Conservation (phyloP, 92 coral and sea anemone genomes). For the Montipora capitata region DNA sequence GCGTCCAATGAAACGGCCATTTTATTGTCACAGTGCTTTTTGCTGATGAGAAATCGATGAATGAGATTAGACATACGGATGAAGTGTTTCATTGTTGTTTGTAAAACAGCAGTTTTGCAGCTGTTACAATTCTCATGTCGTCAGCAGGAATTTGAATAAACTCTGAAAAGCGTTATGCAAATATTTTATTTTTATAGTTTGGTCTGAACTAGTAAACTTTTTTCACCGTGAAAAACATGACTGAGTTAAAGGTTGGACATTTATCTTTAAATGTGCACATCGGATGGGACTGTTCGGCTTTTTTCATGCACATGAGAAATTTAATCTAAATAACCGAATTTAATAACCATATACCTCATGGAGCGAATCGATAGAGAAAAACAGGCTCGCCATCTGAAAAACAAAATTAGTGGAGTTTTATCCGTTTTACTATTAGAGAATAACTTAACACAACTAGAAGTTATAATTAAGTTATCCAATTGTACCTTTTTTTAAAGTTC, state of each 20-base stretch:
- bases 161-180: constrained; percentile 34
- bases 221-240: too few species aligned
- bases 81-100: constrained; percentile 65
- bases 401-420: constrained; percentile 24
- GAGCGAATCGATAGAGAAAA: too few species aligned
- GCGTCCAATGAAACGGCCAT: constrained; percentile 33
- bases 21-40: constrained; percentile 34
- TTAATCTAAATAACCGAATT: not conserved
- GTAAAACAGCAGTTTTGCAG: constrained; percentile 75
- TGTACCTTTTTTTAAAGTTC: too few species aligned
- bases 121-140: constrained; percentile 81
- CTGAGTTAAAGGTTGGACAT: not conserved
- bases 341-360: too few species aligned
- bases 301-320: not conserved
- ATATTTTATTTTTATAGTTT: constrained; percentile 8
- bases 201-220: too few species aligned
- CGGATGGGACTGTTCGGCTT: too few species aligned
- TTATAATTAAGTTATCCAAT: too few species aligned
- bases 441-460: too few species aligned
- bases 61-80: constrained; percentile 52
- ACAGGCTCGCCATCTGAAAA: not conserved
- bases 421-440: not conserved
- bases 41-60: constrained; percentile 28
- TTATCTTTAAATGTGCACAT: not conserved
- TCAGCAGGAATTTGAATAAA: constrained; percentile 27